phyloP scores from a whole-genome alignment of 1,140 invertebrate genomes.

The Meloidogyne chitwoodi region DNA sequence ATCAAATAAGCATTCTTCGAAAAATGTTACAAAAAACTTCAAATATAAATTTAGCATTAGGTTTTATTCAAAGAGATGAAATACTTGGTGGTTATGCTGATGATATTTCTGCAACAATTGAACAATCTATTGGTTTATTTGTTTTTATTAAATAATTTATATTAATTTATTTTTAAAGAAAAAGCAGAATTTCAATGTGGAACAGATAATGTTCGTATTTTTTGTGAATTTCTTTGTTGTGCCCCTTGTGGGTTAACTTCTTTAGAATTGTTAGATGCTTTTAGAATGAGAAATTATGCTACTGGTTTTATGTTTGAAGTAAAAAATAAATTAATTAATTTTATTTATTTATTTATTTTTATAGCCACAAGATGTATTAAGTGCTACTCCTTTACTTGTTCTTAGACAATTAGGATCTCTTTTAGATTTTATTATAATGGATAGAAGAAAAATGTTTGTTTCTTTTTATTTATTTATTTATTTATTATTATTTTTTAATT shows the following conservation, averaged over 20 bases:
- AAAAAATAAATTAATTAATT: not conserved
- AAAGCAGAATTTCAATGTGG: slow-evolving; percentile 34
- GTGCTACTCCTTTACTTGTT: slow-evolving; percentile 31
- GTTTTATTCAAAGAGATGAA: slow-evolving; percentile 34
- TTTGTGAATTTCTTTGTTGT: slow-evolving; percentile 42
- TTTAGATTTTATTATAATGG: slow-evolving; percentile 9
- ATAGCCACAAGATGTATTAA: slow-evolving; percentile 37
- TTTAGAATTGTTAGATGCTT: slow-evolving; percentile 33
- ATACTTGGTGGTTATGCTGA: slow-evolving; percentile 26
- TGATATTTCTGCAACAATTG: not conserved
- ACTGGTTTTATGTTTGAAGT: slow-evolving; percentile 37
- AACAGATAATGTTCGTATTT: slow-evolving; percentile 32
- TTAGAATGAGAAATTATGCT: slow-evolving; percentile 36
- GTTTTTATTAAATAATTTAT: not conserved
- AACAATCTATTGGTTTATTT: slow-evolving; percentile 21
- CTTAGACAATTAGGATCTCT: slow-evolving; percentile 18
- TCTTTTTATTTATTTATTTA: not conserved
- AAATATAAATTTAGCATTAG: slow-evolving; percentile 19
- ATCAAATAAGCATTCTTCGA: slow-evolving; percentile 24
- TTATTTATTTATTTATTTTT: not conserved
- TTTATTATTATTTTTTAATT: no score
- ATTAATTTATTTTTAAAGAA: not conserved
- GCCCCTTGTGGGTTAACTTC: slow-evolving; percentile 36
- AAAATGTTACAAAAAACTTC: not conserved
- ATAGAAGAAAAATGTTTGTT: slow-evolving; percentile 18